Evolutionary conservation across 2,888 invertebrate species (phyloP), one percentile per base, ranked within the genome.

Genomic region (Steinernema scapterisci): DNA sequence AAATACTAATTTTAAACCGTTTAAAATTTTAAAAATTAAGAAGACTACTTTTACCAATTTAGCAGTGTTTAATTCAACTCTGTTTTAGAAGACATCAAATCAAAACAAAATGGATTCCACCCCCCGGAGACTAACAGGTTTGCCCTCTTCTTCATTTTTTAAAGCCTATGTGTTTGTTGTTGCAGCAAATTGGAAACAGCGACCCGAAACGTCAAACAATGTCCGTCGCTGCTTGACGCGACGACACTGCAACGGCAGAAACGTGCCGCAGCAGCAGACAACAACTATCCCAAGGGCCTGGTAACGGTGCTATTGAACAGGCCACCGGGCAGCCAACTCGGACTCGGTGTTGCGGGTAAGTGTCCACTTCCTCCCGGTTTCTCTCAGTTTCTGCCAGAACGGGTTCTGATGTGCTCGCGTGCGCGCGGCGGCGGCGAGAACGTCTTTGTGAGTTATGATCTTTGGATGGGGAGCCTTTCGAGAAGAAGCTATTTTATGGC

Each of bases 301-400:
- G 70, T 52, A 25, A 73, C 54, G 1, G 76, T 77, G 23, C 43
- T 52, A 7, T 25, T 78, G 9, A 48, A 63, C 38, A 71, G 72
- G 38, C 54, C 54, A 13, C 56, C 46, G 71, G 78, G 73, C 16
- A 70, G 51, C 25, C 80, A 75, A 16, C 73, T 80, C 6, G 80
- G 80, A 21, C 72, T 80, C 25, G 80, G 80, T 27, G 79, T 80
- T 73, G 78, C 80, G 31, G 80, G 80, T 76, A 45, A 46, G 77
- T 51, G 44, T 46, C 19, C 19, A 23, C 51, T 23, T 45, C 73
- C 21, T 3, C 19, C 71, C 63, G n/a, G n/a, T n/a, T n/a, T n/a
- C n/a, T n/a, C n/a, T n/a, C n/a, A n/a, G n/a, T n/a, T n/a, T n/a
- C n/a, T n/a, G n/a, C n/a, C n/a, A n/a, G n/a, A n/a, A n/a, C n/a